Percentiles rank a stretch among this genome's conserved stretches.
Conservation (phyloP, 53 echinoderm and acorn worm species). For the Zoroaster sp. region DNA sequence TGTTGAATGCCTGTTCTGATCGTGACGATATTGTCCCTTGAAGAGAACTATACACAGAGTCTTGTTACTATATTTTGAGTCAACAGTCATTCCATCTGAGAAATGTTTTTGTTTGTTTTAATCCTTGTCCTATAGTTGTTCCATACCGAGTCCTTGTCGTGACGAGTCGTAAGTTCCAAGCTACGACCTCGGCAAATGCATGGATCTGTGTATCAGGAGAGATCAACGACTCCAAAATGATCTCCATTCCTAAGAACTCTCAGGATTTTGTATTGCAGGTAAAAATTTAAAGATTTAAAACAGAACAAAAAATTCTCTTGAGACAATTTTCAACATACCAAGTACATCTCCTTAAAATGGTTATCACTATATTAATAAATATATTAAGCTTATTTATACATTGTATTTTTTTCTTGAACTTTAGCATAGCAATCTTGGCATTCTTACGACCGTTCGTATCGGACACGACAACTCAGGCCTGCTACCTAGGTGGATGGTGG, state of each 20-base stretch:
- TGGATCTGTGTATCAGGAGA: slow-evolving; percentile 95
- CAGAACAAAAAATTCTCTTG: too few species aligned
- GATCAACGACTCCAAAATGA: slow-evolving; percentile 80
- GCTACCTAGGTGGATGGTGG: slow-evolving; percentile 93
- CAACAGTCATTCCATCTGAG: not conserved
- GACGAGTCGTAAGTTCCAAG: slow-evolving; percentile 95
- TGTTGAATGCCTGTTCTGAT: too few species aligned
- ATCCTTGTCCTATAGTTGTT: slow-evolving; percentile 59
- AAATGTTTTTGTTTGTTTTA: not conserved
- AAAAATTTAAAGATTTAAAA: too few species aligned
- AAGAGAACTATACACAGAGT: too few species aligned
- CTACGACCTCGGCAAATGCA: slow-evolving; percentile 87
- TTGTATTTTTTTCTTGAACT: slow-evolving; percentile 18
- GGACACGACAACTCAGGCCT: slow-evolving; percentile 97
- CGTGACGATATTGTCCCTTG: too few species aligned
- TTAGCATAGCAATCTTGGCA: slow-evolving; percentile 93
- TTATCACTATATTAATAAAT: not conserved
- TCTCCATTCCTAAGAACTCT: slow-evolving; percentile 85
- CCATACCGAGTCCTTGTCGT: slow-evolving; percentile 88
- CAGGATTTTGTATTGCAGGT: slow-evolving; percentile 94
- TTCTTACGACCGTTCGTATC: slow-evolving; percentile 88
- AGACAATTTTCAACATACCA: not conserved
- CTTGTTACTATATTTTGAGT: not conserved
- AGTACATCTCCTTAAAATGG: not conserved
- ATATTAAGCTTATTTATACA: not conserved